Conservation (phyloP, 2,888 invertebrate species). For the Cephonodes hylas region DNA sequence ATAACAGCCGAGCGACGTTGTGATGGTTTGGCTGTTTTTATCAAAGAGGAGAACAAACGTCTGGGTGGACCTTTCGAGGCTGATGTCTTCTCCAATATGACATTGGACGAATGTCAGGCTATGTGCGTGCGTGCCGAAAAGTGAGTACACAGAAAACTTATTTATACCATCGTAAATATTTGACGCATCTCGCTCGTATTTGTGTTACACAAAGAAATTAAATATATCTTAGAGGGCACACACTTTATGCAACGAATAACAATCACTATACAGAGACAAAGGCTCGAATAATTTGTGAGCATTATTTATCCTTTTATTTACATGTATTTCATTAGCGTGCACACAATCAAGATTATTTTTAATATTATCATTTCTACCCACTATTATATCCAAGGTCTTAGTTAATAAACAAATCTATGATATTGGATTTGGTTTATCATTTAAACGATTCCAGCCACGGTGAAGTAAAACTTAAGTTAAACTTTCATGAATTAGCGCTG, state of each 20-base stretch:
- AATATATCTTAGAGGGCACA: too few relatives aligned
- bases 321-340: too few relatives aligned
- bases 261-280: not conserved
- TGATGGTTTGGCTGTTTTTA: slow-evolving; percentile 92
- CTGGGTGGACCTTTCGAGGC: slow-evolving; percentile 94
- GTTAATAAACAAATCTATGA: too few relatives aligned
- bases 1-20: slow-evolving; percentile 89
- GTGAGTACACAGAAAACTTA: slow-evolving; percentile 68
- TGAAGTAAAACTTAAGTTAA: too few relatives aligned
- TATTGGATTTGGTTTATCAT: too few relatives aligned
- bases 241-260: not conserved
- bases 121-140: slow-evolving; percentile 93
- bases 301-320: too few relatives aligned
- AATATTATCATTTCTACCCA: too few relatives aligned
- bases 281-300: too few relatives aligned
- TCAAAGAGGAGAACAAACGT: slow-evolving; percentile 93
- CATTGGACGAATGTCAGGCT: slow-evolving; percentile 92
- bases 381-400: too few relatives aligned
- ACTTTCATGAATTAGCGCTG: too few relatives aligned
- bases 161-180: not conserved
- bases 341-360: too few relatives aligned
- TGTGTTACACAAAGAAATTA: slow-evolving; percentile 35
- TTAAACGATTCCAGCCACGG: too few relatives aligned
- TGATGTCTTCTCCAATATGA: slow-evolving; percentile 92
- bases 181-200: not conserved